Evolutionary conservation across 1,140 invertebrate species (phyloP), one percentile per base, ranked within the genome.

Genomic region (Trichonephila clavata): DNA sequence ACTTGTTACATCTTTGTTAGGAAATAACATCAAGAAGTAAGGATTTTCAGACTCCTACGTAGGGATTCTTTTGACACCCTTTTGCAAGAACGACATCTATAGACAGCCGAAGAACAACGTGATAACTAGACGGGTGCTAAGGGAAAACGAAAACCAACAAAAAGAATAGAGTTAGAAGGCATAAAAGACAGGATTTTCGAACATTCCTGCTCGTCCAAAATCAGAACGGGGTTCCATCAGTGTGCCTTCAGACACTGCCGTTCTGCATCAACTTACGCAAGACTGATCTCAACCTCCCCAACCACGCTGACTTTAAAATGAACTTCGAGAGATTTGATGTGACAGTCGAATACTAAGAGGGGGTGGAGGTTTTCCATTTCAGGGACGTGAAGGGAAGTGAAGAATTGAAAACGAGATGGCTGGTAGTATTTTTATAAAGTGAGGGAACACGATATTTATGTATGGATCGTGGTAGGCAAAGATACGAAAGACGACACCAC

Each of bases 181-280:
- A 68, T 68, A 27, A 68, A 68, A 24, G 21, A 5, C 20, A 61
- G 60, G 60, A 61, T 18, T 21, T 61, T 61, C 16, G 5, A 20
- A 18, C 60, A 61, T 21, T 61, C 20, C 21, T 24, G 21, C n/a
- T 14, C n/a, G 14, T 27, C 65, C 65, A 68, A 24, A 24, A 2
- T 13, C n/a, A 5, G 8, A 14, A 24, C 21, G n/a, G 21, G 13
- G 10, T 0, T n/a, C 24, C 65, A n/a, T 68, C 65, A 68, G 65
- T 10, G n/a, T 68, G 65, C 65, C 65, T 68, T 68, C 65, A 68
- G 65, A 68, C 65, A 68, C 65, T 24, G 65, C 65, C 65, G 65
- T 4, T 27, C 8, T 68, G 65, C 65, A 24, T 68, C 65, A 68
- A 68, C 65, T 68, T 68, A n/a, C 65, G 65, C 65, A 68, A 68